Percentiles rank a stretch among this genome's conserved stretches.
These are phyloP conservation scores for Odontesthes bonariensis DNA, from an alignment of 2,113 vertebrate genomes.

Conservation along the genomic window DNA sequence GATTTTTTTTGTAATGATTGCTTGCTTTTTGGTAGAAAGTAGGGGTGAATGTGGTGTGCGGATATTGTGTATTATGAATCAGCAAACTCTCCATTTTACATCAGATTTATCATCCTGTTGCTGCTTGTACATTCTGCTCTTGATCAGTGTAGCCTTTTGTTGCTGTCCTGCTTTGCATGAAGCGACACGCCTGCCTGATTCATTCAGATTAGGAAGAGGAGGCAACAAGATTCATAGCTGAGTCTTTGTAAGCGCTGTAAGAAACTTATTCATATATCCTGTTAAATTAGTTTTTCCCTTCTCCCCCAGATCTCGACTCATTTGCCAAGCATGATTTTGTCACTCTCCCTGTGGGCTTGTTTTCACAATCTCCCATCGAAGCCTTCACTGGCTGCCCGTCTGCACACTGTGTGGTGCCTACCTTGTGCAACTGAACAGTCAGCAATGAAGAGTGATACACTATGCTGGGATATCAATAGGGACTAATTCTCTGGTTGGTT, in stretches of 20 bases:
- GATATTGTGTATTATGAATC: neutral
- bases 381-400: constrained; percentile 36
- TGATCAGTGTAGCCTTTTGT: constrained; percentile 33
- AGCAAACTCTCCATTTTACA: neutral
- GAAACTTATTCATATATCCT: constrained; percentile 59
- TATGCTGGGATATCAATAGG: constrained; percentile 3
- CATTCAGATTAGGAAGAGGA: constrained; percentile 42
- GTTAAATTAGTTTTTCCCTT: constrained; percentile 37
- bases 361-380: constrained; percentile 30
- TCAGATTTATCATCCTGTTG: neutral
- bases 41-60: neutral
- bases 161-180: constrained; percentile 51
- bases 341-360: constrained; percentile 52
- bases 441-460: constrained; percentile 3
- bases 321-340: constrained; percentile 66
- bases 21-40: constrained; percentile 28
- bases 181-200: constrained; percentile 39
- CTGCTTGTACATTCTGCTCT: constrained; percentile 23
- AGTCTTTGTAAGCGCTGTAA: constrained; percentile 45
- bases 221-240: constrained; percentile 16
- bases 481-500: neutral
- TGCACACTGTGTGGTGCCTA: constrained; percentile 41
- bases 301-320: constrained; percentile 53
- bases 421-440: constrained; percentile 22
- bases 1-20: constrained; percentile 27